These are phyloP conservation scores for Hirtodrosophila cameraria DNA, from an alignment of 2,888 invertebrate genomes.

Conservation along the genomic window DNA sequence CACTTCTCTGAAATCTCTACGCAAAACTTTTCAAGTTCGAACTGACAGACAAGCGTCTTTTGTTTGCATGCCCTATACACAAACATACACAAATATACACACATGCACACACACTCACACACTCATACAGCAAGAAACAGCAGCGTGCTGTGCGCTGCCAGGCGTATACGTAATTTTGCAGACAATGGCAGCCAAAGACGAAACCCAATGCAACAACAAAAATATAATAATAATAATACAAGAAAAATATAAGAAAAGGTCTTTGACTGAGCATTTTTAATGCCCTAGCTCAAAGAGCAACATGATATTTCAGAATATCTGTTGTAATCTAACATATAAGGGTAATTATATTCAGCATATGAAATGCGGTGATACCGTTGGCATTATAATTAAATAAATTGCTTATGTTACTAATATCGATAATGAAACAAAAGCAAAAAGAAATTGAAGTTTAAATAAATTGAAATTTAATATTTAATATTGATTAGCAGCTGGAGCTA, in stretches of 20 bases:
- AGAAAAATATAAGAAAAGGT: slow-evolving; percentile 57
- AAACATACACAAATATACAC: slow-evolving; percentile 24
- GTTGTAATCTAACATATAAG: slow-evolving; percentile 16
- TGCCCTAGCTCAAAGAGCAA: slow-evolving; percentile 47
- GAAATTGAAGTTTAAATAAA: too few relatives aligned
- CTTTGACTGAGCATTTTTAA: slow-evolving; percentile 60
- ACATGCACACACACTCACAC: slow-evolving; percentile 33
- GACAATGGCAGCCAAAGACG: slow-evolving; percentile 60
- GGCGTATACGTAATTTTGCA: slow-evolving; percentile 77
- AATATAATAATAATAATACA: slow-evolving; percentile 30
- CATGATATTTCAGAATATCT: slow-evolving; percentile 42
- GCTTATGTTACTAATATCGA: too few relatives aligned
- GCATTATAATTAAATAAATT: too few relatives aligned
- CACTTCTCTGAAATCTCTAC: slow-evolving; percentile 65
- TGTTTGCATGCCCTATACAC: slow-evolving; percentile 61
- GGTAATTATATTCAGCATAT: slow-evolving; percentile 36
- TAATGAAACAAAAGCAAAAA: too few relatives aligned
- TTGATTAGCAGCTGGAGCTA: too few relatives aligned
- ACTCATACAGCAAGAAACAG: slow-evolving; percentile 14
- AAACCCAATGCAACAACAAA: slow-evolving; percentile 43
- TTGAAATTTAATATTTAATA: too few relatives aligned
- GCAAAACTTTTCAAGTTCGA: slow-evolving; percentile 70
- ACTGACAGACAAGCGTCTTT: slow-evolving; percentile 72
- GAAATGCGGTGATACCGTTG: neutral
- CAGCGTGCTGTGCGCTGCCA: slow-evolving; percentile 55